phyloP scores from a whole-genome alignment of 2,113 vertebrate genomes.

The Sinocyclocheilus grahami region DNA sequence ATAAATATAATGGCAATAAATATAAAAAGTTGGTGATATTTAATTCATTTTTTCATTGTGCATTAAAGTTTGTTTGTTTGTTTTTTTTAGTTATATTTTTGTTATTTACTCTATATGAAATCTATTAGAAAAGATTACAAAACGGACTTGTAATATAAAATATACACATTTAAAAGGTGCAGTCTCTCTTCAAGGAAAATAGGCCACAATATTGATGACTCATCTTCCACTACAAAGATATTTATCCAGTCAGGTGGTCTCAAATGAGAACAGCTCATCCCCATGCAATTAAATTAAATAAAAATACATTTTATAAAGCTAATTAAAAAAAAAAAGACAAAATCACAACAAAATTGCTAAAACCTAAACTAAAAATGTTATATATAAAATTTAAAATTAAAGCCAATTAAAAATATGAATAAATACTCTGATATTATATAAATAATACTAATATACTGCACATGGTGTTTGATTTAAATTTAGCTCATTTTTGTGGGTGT shows the following conservation, averaged over 20 bases:
- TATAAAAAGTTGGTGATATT: not conserved
- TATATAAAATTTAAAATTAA: not conserved
- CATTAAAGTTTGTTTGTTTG: not conserved
- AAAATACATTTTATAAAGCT: not conserved
- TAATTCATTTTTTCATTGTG: not conserved
- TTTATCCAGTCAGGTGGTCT: not conserved
- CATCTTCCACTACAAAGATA: not conserved
- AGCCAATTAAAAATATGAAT: not conserved
- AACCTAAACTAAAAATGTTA: not conserved
- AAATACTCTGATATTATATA: not conserved
- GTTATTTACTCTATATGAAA: not conserved
- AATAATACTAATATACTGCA: not conserved
- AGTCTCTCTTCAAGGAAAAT: not conserved
- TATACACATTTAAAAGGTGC: not conserved
- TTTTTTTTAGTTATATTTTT: not conserved
- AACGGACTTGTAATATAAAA: not conserved
- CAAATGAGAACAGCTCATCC: not conserved
- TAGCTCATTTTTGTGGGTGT: not conserved
- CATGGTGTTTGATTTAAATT: not conserved
- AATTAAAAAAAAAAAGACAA: not conserved
- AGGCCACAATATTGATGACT: not conserved
- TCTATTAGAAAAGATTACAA: not conserved
- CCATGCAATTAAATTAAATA: not conserved
- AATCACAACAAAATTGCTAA: not conserved
- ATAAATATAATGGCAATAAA: no score